Conservation (phyloP, 2,888 invertebrate genomes). For the Amblyjoppa proteus region DNA sequence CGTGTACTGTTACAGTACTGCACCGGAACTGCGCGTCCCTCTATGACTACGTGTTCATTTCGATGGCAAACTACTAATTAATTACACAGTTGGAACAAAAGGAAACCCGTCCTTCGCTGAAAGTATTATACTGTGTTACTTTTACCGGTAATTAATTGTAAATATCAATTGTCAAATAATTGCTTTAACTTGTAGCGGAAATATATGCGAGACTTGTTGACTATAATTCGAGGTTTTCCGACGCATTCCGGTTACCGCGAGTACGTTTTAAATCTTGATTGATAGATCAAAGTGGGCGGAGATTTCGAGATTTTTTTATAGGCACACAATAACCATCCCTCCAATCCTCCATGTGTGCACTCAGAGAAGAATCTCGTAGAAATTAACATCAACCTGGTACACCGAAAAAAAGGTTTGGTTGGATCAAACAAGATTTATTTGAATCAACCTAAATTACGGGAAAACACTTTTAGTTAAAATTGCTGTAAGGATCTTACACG, state of each 20-base stretch:
- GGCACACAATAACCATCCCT: neutral
- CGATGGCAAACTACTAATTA: conserved; percentile 31
- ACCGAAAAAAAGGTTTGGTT: too few relatives aligned
- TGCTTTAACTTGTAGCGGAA: conserved; percentile 2
- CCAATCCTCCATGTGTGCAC: neutral
- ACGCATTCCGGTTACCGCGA: too few relatives aligned
- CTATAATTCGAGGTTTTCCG: too few relatives aligned
- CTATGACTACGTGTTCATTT: neutral
- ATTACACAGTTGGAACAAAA: neutral
- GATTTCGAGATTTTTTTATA: neutral
- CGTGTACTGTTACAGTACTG: neutral
- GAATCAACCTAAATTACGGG: too few relatives aligned
- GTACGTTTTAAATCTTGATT: too few relatives aligned
- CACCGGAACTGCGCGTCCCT: neutral
- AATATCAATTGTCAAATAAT: neutral
- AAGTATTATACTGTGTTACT: too few relatives aligned
- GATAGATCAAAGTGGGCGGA: neutral
- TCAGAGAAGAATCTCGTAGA: too few relatives aligned
- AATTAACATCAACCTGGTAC: too few relatives aligned
- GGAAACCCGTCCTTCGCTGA: neutral
- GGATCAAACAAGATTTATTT: too few relatives aligned
- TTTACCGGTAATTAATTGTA: too few relatives aligned
- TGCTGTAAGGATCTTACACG: too few relatives aligned
- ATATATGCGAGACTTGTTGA: neutral
- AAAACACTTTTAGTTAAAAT: too few relatives aligned